Evolutionary conservation across 2,888 invertebrate genomes (phyloP).

Genomic region (Belgica antarctica): DNA sequence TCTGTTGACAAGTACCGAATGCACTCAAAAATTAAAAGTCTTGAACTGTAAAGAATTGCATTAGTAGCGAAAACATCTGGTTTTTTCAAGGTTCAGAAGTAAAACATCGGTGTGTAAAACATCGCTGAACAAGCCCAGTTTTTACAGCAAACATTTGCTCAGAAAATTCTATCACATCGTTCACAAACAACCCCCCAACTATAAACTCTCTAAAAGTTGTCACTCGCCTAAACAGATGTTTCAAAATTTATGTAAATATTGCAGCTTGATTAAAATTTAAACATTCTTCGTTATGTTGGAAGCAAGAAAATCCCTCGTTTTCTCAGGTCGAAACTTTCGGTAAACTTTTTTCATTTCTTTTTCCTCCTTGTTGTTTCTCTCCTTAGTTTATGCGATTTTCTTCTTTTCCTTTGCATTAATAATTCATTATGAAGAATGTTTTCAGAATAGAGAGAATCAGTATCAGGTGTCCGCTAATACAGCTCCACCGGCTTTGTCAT

Average conservation of each 20-base stretch:
- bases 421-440: conserved; percentile 12
- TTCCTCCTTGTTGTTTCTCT: background rate
- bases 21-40: no score
- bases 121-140: no score
- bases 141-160: no score
- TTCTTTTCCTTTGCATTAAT: conserved; percentile 18
- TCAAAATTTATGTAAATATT: conserved; percentile 1
- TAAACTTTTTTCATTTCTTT: conserved; percentile 23
- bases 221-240: conserved; percentile 24
- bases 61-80: no score
- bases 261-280: conserved; percentile 4
- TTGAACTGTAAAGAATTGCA: no score
- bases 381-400: conserved; percentile 13
- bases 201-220: no score
- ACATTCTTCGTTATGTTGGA: background rate
- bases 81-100: no score
- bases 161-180: no score
- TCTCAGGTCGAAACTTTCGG: conserved; percentile 9
- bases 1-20: no score
- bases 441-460: background rate
- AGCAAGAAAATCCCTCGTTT: background rate
- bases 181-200: no score
- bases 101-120: no score
- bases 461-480: background rate
- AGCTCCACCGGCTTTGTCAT: background rate